Percentiles rank a stretch among this genome's conserved stretches.
phyloP scores from a whole-genome alignment of 2,888 invertebrate species.

The Mesochorus sp. region DNA sequence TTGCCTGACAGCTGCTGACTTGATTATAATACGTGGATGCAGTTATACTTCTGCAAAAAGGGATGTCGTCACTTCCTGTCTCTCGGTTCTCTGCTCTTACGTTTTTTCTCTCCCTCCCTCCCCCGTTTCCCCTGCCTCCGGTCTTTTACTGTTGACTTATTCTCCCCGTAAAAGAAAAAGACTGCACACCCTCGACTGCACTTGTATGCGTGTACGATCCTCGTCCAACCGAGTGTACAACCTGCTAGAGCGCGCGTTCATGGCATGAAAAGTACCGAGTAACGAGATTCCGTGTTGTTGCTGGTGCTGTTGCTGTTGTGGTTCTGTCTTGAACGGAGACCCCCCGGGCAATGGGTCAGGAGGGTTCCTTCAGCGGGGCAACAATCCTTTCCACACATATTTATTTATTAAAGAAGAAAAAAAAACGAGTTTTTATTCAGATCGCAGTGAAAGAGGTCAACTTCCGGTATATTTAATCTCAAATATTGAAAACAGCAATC shows the following conservation, averaged over 20 bases:
- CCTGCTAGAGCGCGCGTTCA: background rate
- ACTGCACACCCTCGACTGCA: slow-evolving; percentile 31
- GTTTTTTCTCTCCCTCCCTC: slow-evolving; percentile 45
- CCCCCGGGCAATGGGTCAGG: slow-evolving; percentile 62
- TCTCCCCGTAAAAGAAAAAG: background rate
- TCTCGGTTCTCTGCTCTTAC: slow-evolving; percentile 55
- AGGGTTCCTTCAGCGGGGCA: slow-evolving; percentile 23
- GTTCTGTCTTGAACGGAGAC: slow-evolving; percentile 12
- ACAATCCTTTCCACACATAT: no score
- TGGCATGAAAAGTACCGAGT: slow-evolving; percentile 6
- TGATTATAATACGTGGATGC: slow-evolving; percentile 58
- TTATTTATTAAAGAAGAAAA: no score
- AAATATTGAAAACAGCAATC: no score
- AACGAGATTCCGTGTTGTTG: slow-evolving; percentile 12
- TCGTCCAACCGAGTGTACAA: no score
- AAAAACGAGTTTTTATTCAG: no score
- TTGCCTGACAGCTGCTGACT: slow-evolving; percentile 76
- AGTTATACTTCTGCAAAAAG: slow-evolving; percentile 63
- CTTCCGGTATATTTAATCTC: no score
- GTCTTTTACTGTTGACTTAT: background rate
- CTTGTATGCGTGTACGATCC: no score
- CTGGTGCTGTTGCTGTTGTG: background rate
- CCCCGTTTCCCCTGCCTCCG: slow-evolving; percentile 45
- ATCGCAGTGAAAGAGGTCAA: no score
- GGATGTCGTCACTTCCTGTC: slow-evolving; percentile 78